Conservation (phyloP, 2,113 vertebrate genomes). For the Calidris pugnax region DNA sequence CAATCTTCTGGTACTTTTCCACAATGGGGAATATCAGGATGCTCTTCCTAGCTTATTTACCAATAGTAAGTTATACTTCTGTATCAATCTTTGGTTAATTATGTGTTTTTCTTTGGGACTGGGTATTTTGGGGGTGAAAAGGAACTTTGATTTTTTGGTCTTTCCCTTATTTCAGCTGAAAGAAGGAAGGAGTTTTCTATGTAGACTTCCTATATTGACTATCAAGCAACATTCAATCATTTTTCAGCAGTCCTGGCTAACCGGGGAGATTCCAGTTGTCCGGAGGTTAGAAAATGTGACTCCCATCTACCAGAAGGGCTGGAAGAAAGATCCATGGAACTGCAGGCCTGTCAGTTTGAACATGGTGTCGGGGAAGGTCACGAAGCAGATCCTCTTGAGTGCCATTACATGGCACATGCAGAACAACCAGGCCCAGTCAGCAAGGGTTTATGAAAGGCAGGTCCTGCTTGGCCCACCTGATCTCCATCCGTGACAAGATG, state of each 20-base stretch:
- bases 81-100: not conserved
- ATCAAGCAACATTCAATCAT: not conserved
- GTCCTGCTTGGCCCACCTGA: not conserved
- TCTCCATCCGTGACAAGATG: not conserved
- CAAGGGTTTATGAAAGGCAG: not conserved
- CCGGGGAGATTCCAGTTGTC: not conserved
- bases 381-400: not conserved
- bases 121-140: not conserved
- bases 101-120: not conserved
- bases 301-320: not conserved
- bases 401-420: not conserved
- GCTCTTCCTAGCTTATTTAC: not conserved
- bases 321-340: not conserved
- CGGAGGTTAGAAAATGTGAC: not conserved
- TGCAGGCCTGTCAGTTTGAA: not conserved
- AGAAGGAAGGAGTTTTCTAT: not conserved
- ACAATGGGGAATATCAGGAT: not conserved
- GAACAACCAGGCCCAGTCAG: not conserved
- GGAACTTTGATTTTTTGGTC: fast-evolving
- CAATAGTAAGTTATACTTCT: not conserved
- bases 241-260: not conserved
- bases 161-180: not conserved
- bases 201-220: not conserved
- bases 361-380: not conserved
- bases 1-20: too few relatives aligned